Base-by-base conservation (phyloP, 1,140 invertebrate genomes). In the Drosophila kepulauana region DNA sequence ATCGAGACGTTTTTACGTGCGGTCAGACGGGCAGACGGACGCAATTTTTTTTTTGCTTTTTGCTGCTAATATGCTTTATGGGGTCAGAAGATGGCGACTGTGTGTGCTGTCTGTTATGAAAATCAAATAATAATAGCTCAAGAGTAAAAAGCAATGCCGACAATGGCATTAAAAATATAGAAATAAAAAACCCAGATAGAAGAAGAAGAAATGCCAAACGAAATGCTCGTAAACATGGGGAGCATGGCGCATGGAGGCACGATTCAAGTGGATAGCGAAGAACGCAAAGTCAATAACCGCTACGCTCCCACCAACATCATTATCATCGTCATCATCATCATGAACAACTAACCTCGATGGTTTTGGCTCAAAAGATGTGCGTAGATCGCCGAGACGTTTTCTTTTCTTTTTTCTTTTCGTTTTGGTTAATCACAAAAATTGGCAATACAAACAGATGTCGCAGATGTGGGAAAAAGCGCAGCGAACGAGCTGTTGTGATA, bases 211-310 rank as follows among this genome's bases (percentile, higher is more conserved):
- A 38, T 51, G 61, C 33, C 57, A 62, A 75, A 67, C 35, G 62
- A 67, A 8, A 49, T 49, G 11, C 7, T 45, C 56, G 30, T 63
- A 46, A 73, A 73, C 63, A 64, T 58, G 58, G 64, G 3, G 38
- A 41, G 38, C 38, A 41, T 41, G 38, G 38, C 66, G 62, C 61
- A 41, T 67, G 52, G 16, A 54, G 48, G 65, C 65, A 75, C 59
- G 78, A 80, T 71, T 79, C 65, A 81, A 76, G 56, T 28, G 78
- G 56, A 45, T 25, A 45, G 41, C 38, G 56, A 2, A 58, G 56
- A 59, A 59, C 30, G 61, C 54, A 79, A 70, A 85, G 81, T 79
- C 81, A 82, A 82, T 82, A 82, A 73, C 76, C 81, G 81, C 75
- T 72, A 78, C 77, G 72, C 49, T 68, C 65, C 74, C 72, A 78